phyloP scores from a whole-genome alignment of 2,113 vertebrate species.

The Serinus canaria region DNA sequence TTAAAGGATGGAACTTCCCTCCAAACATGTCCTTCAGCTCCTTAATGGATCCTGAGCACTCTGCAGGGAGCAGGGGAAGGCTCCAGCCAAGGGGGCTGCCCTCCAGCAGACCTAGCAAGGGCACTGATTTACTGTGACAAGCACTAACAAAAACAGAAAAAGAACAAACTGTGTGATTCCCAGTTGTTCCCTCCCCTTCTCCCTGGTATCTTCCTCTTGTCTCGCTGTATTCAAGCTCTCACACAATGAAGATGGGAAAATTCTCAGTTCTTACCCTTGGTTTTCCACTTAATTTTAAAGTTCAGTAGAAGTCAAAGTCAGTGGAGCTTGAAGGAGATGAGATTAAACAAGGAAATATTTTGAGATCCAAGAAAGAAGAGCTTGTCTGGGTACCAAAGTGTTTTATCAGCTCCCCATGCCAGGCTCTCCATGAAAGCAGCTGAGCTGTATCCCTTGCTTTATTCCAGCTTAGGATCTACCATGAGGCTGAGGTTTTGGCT shows the following conservation, averaged over 20 bases:
- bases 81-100: background rate
- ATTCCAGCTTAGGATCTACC: background rate
- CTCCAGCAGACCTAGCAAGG: conserved; percentile 53
- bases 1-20: background rate
- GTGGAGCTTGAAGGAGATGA: background rate
- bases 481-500: background rate
- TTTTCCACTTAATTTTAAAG: conserved; percentile 1
- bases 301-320: background rate
- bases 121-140: conserved; percentile 29
- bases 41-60: conserved; percentile 24
- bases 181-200: background rate
- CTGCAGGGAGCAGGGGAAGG: conserved; percentile 2
- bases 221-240: background rate
- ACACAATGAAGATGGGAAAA: background rate
- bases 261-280: background rate
- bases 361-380: background rate
- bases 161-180: background rate
- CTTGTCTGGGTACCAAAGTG: background rate
- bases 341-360: background rate
- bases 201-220: background rate
- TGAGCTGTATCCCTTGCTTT: background rate
- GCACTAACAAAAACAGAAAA: background rate
- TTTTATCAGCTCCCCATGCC: background rate
- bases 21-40: background rate
- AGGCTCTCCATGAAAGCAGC: background rate